Evolutionary conservation across 1,140 invertebrate genomes (phyloP), one percentile per base, ranked within the genome.

Genomic region (Meteorus sp.): DNA sequence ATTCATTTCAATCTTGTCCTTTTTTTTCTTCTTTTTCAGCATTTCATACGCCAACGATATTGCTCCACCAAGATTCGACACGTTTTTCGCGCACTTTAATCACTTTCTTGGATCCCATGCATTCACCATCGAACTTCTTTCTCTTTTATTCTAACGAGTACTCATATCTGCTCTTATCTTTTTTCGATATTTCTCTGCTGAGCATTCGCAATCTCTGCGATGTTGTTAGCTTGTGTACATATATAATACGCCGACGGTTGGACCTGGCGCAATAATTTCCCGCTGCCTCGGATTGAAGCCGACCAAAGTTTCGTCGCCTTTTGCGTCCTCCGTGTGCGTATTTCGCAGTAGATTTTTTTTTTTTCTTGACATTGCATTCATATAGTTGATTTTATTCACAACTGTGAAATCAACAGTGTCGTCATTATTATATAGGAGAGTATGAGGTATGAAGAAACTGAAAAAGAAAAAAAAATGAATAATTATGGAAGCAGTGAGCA

Each of bases 351-450:
- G 51, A 25, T 13, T 41, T 53, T 53, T 53, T n/a, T n/a, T n/a
- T n/a, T n/a, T n/a, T n/a, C 35, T 37, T 53, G 51, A 53, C 51
- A 53, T 53, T 53, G 51, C 51, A 53, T 41, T 53, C 25, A 50
- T 33, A n/a, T 17, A 19, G 8, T 50, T 7, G 27, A 9, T 41
- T 54, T 55, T 17, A 55, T 55, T 55, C 39, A n/a, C 23, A n/a
- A 27, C 37, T 55, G 22, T 11, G 52, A 44, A 55, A 39, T 39
- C 2, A 29, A 27, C n/a, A 48, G 22, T 35, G 37, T 33, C 9
- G 25, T 23, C 43, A 45, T 45, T 45, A 23, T 23, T 45, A n/a
- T 45, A 22, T 23, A 20, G 9, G 9, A 20, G 22, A 45, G 22
- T n/a, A n/a, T n/a, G n/a, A n/a, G n/a, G n/a, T n/a, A n/a, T n/a